Evolutionary conservation across 2,888 invertebrate species (phyloP), one percentile per base, ranked within the genome.

Genomic region (Xanthorhoe designata): DNA sequence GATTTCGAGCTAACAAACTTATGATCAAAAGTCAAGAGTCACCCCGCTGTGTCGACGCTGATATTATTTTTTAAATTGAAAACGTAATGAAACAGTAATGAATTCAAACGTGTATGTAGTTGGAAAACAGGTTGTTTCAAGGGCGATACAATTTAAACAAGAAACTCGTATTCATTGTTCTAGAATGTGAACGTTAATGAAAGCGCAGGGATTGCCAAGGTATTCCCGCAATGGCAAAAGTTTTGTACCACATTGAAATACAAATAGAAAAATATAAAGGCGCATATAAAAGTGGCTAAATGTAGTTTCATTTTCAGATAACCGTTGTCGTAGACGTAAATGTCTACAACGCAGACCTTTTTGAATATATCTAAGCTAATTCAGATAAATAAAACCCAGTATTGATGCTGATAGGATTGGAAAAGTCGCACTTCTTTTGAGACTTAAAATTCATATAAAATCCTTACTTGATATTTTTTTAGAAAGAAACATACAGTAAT

Each of bases 131-230:
- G 47, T 64, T 51, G 51, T 63, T 67, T 53, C 47, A 60, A 63
- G 52, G 19, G 56, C 47, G 51, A 55, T 47, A 50, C 59, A 57
- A 61, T 66, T 57, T 19, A 60, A 67, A 63, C 52, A 47, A 57
- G 62, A 56, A 63, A 64, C 49, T 63, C 54, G 19, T 55, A 54
- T 57, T 52, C 10, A 59, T 52, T 63, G 63, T 57, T 60, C 59
- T 56, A 56, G 24, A 55, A 52, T 57, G 61, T 53, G 65, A 57
- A 61, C 57, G 65, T 54, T 66, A 53, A 66, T 61, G 66, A 66
- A 62, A 66, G 58, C 58, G 57, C 58, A 60, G 32, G 52, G 50
- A 60, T 56, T 29, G 47, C 32, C 29, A 51, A 55, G 56, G 59
- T 63, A 51, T 67, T 62, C 51, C 63, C 62, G 63, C 52, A 64